Evolutionary conservation across 2,888 invertebrate species (phyloP), one percentile per base, ranked within the genome.

Genomic region (Amphipoea oculea): DNA sequence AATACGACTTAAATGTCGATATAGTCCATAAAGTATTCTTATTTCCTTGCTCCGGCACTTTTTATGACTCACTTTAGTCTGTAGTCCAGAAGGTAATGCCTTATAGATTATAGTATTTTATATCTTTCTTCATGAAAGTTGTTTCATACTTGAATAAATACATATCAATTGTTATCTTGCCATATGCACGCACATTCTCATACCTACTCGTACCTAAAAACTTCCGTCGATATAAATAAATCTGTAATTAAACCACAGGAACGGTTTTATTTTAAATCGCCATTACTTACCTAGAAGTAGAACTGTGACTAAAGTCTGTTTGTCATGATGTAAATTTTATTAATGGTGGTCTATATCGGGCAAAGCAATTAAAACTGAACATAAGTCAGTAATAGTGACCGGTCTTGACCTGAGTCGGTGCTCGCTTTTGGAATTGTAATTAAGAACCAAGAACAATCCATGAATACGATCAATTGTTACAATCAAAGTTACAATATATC

Each of bases 291-390:
- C 51, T 78, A 86, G 45, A 45, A 45, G 45, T 45, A 45, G 86
- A 84, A 89, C 70, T 79, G 79, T 86, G 89, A 88, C 84, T 90
- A 82, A 82, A 82, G 82, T 85, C 81, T 86, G 85, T 86, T 89
- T 86, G 84, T 88, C 79, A 82, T 83, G 76, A 84, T 85, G 83
- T 82, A 82, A 83, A 87, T 88, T 87, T 82, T 78, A 83, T 88
- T 82, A 87, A 84, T 81, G 76, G 82, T 82, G 78, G 77, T 81
- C 85, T 86, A 87, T 85, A 86, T 87, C 84, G 85, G 82, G 87
- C 86, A 82, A 79, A 82, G 86, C 84, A 84, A 88, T 90, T 87
- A 88, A 88, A 88, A 87, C 88, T 78, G 85, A 87, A 86, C 86
- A 87, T 78, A 87, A 87, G 86, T 83, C 82, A 81, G 86, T 79